A percentile compares a stretch with the other conserved stretches of the same genome.
These are phyloP conservation scores for Mastigias papua DNA, from an alignment of 30 jellyfish, hydroid and myxozoan species.

Conservation along the genomic window DNA sequence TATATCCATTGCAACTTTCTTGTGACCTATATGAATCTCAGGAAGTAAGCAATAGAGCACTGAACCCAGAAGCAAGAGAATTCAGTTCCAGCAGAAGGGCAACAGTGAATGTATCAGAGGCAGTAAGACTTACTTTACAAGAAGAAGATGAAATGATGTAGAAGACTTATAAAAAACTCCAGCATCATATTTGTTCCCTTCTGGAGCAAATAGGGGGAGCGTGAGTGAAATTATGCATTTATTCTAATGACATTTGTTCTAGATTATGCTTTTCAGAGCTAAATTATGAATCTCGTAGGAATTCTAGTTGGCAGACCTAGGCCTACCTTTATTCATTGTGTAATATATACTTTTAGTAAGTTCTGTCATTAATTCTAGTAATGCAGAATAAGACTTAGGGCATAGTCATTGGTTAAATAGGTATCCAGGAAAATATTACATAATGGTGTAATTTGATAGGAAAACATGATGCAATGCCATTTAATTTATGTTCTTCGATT, in stretches of 20 bases:
- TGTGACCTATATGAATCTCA: neutral
- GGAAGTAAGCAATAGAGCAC: neutral
- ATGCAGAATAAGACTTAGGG: neutral
- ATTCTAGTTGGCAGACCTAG: neutral
- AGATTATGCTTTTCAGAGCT: no score
- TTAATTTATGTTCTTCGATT: neutral
- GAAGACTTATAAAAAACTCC: neutral
- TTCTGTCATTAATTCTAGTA: neutral
- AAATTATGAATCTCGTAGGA: no score
- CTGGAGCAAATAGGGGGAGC: constrained; percentile 21
- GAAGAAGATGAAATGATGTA: neutral
- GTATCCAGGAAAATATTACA: neutral
- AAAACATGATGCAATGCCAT: neutral
- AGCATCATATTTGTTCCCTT: neutral
- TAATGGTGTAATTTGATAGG: neutral
- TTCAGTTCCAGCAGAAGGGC: neutral
- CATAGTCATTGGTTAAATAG: neutral
- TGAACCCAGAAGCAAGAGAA: constrained; percentile 12
- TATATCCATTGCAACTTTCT: neutral
- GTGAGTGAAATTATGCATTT: no score
- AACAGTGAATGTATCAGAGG: neutral
- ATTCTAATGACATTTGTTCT: no score
- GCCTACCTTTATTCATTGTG: neutral
- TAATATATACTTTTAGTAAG: no score
- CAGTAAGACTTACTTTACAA: neutral